Conservation (phyloP, 2,797 vertebrate species). For the Sciaenops ocellatus region DNA sequence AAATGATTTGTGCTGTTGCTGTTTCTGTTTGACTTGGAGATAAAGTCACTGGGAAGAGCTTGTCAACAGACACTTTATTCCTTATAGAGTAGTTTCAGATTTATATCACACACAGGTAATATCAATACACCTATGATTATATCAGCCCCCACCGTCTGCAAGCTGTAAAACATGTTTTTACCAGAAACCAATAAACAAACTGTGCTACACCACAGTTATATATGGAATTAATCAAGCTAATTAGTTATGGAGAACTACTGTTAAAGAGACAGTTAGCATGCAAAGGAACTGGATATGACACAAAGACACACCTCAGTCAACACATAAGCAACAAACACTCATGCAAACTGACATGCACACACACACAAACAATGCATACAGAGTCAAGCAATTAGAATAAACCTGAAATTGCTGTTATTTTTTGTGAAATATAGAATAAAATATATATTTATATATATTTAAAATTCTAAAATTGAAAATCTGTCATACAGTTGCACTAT, state of each 20-base stretch:
- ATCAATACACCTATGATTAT: not conserved
- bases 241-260: conserved; percentile 28
- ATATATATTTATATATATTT: not conserved
- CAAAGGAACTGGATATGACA: conserved; percentile 9
- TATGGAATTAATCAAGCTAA: conserved; percentile 12
- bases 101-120: not conserved
- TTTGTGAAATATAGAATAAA: not conserved
- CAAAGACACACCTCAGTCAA: conserved; percentile 1
- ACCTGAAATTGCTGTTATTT: not conserved
- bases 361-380: not conserved
- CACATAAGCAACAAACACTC: not conserved
- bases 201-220: not conserved
- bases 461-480: not conserved
- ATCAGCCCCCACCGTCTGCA: not conserved
- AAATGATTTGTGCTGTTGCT: conserved; percentile 37
- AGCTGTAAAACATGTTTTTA: conserved; percentile 1
- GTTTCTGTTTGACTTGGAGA: conserved; percentile 31
- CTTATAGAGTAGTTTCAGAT: not conserved
- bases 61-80: conserved; percentile 11
- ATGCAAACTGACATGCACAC: not conserved
- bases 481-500: conserved; percentile 4
- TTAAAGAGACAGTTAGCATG: not conserved
- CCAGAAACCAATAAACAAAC: not conserved
- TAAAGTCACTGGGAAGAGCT: conserved; percentile 30
- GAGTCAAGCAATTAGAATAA: not conserved